Conservation (phyloP, 1,140 invertebrate genomes). For the Tribolium madens region DNA sequence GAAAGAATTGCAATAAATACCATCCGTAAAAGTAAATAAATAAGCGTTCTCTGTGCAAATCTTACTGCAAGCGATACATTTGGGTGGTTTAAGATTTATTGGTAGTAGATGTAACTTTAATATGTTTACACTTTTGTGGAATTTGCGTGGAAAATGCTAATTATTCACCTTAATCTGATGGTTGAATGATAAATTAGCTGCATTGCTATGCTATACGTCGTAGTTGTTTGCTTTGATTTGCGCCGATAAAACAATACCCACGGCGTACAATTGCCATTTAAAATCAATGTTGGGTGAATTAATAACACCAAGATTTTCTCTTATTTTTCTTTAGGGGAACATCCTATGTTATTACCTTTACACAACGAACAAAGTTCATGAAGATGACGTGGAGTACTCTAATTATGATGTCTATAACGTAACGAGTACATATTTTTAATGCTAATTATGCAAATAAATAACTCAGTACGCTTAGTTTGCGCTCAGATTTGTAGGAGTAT, state of each 20-base stretch:
- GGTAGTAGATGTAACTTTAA: background rate
- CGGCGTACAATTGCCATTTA: background rate
- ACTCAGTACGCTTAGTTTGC: constrained; percentile 25
- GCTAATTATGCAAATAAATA: constrained; percentile 30
- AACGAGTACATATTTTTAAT: constrained; percentile 3
- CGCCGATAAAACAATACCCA: background rate
- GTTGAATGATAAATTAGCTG: constrained; percentile 1
- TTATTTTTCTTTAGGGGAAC: constrained; percentile 2
- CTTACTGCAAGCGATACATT: too few relatives aligned
- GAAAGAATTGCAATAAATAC: background rate
- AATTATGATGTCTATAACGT: background rate
- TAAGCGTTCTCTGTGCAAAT: too few relatives aligned
- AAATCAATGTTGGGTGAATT: background rate
- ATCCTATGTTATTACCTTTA: background rate
- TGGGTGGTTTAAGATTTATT: background rate
- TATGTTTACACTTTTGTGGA: background rate
- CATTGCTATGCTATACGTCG: background rate
- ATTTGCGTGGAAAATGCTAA: constrained; percentile 14
- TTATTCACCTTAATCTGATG: background rate
- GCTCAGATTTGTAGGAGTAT: constrained; percentile 45
- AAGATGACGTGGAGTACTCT: constrained; percentile 7
- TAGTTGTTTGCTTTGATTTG: constrained; percentile 10
- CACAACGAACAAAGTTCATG: background rate
- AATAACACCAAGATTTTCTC: background rate
- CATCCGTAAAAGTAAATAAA: too few relatives aligned